These are phyloP conservation scores for Euplexia lucipara DNA, from an alignment of 2,888 invertebrate species.

Conservation along the genomic window DNA sequence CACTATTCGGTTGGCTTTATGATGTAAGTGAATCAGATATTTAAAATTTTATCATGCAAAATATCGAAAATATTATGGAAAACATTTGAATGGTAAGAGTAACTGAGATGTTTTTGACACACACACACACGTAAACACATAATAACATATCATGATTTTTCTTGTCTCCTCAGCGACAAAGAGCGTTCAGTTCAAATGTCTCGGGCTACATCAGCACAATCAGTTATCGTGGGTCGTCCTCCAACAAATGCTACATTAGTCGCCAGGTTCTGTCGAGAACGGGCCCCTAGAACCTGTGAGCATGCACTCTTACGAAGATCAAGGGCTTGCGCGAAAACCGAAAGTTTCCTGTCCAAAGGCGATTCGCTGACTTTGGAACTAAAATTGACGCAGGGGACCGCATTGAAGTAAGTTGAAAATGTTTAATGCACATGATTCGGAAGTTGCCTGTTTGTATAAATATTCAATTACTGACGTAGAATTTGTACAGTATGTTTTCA, in stretches of 20 bases:
- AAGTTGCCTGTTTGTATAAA: slow-evolving; percentile 13
- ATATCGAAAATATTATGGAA: neutral
- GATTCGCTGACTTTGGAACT: slow-evolving; percentile 95
- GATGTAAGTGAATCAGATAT: slow-evolving; percentile 40
- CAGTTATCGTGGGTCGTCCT: slow-evolving; percentile 90
- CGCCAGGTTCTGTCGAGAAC: slow-evolving; percentile 95
- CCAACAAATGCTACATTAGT: slow-evolving; percentile 94
- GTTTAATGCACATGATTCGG: slow-evolving; percentile 21
- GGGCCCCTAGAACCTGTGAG: slow-evolving; percentile 96
- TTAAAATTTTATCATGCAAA: slow-evolving; percentile 13
- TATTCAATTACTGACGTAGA: slow-evolving; percentile 34
- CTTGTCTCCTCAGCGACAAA: slow-evolving; percentile 82
- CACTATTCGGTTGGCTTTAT: slow-evolving; percentile 13
- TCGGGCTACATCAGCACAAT: slow-evolving; percentile 86
- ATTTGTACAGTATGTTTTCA: slow-evolving; percentile 4
- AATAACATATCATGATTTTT: neutral
- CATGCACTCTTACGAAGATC: slow-evolving; percentile 93
- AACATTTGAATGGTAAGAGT: neutral
- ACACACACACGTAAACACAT: neutral
- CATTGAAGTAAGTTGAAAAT: slow-evolving; percentile 93
- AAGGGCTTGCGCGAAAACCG: slow-evolving; percentile 95
- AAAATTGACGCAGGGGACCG: slow-evolving; percentile 95
- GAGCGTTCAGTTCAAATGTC: slow-evolving; percentile 88
- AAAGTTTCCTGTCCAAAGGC: slow-evolving; percentile 96
- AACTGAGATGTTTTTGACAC: neutral